phyloP scores from a whole-genome alignment of 2,797 vertebrate genomes.

The Allobates femoralis region DNA sequence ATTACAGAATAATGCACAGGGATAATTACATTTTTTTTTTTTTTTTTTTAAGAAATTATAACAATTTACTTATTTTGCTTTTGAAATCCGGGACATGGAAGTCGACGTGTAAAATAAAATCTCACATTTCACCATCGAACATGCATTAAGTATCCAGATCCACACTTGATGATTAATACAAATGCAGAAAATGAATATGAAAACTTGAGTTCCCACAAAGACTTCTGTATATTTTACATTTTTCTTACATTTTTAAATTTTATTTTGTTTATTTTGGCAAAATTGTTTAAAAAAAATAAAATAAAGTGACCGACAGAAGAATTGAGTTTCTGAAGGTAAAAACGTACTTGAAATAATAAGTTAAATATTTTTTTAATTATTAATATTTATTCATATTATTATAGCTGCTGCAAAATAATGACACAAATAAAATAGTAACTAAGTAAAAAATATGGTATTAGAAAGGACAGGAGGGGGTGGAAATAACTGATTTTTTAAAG shows the following conservation, averaged over 20 bases:
- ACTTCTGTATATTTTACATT: neutral
- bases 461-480: neutral
- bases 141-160: neutral
- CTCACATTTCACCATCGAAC: neutral
- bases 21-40: neutral
- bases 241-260: neutral
- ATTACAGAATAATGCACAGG: neutral
- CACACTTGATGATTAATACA: neutral
- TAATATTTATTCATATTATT: too few species aligned
- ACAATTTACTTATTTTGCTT: neutral
- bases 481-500: neutral
- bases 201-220: neutral
- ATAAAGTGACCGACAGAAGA: neutral
- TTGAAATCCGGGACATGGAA: neutral
- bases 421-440: neutral
- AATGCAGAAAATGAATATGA: constrained; percentile 4
- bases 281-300: neutral
- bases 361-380: neutral
- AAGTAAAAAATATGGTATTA: neutral
- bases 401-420: neutral
- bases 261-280: neutral
- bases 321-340: neutral
- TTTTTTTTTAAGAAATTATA: constrained; percentile 13
- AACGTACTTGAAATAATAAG: neutral
- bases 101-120: neutral